Percentiles rank a stretch among this genome's conserved stretches.
These are phyloP conservation scores for Oostethus manadensis DNA, from an alignment of 2,113 vertebrate genomes.

Conservation along the genomic window DNA sequence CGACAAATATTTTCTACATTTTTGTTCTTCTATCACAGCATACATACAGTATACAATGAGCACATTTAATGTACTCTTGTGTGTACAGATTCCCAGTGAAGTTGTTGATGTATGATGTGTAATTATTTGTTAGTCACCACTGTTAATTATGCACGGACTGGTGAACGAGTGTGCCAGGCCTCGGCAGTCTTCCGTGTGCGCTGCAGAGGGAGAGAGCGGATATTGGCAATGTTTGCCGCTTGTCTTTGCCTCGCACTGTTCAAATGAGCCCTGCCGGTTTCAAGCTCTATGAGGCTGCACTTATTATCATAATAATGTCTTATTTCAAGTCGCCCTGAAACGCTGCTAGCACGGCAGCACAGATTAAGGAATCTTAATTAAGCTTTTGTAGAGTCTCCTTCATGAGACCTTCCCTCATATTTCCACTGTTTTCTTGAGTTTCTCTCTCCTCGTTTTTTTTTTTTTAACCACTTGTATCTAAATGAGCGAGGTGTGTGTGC, in stretches of 20 bases:
- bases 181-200: neutral
- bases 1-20: too few species aligned
- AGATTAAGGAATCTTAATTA: slow-evolving; percentile 75
- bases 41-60: too few species aligned
- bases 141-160: slow-evolving; percentile 4
- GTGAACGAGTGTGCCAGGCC: neutral
- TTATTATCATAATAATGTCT: slow-evolving; percentile 69
- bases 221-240: slow-evolving; percentile 19
- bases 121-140: slow-evolving; percentile 3
- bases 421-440: slow-evolving; percentile 19
- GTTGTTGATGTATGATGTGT: slow-evolving; percentile 1
- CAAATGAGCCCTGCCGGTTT: slow-evolving; percentile 53
- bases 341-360: slow-evolving; percentile 58
- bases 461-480: slow-evolving; percentile 28
- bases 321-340: slow-evolving; percentile 65
- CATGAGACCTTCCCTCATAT: slow-evolving; percentile 65
- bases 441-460: neutral
- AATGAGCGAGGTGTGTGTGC: slow-evolving; percentile 27
- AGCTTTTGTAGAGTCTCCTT: slow-evolving; percentile 71
- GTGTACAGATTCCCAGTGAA: neutral
- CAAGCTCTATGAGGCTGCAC: slow-evolving; percentile 49
- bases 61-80: neutral
- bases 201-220: neutral
- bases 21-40: too few species aligned
- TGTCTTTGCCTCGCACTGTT: slow-evolving; percentile 23